phyloP scores from a whole-genome alignment of 2,797 vertebrate species.

The Sebastiscus albofasciatus region DNA sequence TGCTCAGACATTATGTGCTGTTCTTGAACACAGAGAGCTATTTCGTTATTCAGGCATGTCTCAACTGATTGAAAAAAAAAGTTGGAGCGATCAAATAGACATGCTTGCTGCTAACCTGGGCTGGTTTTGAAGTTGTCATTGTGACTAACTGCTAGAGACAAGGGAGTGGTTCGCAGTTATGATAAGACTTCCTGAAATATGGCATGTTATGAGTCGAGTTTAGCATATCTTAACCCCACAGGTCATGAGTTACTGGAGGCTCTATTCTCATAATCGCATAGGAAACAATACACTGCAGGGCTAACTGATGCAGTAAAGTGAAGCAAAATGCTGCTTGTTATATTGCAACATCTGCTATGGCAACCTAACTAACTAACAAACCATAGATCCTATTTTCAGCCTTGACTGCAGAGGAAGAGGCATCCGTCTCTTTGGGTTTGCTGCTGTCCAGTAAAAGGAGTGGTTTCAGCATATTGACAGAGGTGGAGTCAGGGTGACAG shows the following conservation, averaged over 20 bases:
- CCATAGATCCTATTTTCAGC: conserved; percentile 25
- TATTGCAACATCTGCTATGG: conserved; percentile 16
- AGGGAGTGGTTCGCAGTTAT: conserved; percentile 61
- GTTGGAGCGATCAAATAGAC: conserved; percentile 28
- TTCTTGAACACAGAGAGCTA: conserved; percentile 17
- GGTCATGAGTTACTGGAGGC: not conserved
- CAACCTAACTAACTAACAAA: conserved; percentile 15
- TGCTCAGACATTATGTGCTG: not conserved
- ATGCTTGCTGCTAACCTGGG: conserved; percentile 26
- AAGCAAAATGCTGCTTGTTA: not conserved
- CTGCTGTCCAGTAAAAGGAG: conserved; percentile 52
- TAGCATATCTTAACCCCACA: not conserved
- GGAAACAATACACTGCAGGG: not conserved
- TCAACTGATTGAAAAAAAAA: conserved; percentile 41
- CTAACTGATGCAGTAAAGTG: conserved; percentile 2
- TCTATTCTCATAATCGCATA: not conserved
- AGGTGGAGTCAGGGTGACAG: conserved; percentile 73
- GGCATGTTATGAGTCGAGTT: conserved; percentile 6
- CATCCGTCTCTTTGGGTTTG: conserved; percentile 20
- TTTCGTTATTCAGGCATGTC: conserved; percentile 37
- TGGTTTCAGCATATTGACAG: conserved; percentile 73
- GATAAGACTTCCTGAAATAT: conserved; percentile 54
- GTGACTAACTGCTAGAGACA: conserved; percentile 49
- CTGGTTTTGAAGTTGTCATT: conserved; percentile 45
- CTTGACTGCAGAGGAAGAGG: conserved; percentile 45